Conservation (phyloP, 2,797 vertebrate genomes). For the Geotrypetes seraphini region DNA sequence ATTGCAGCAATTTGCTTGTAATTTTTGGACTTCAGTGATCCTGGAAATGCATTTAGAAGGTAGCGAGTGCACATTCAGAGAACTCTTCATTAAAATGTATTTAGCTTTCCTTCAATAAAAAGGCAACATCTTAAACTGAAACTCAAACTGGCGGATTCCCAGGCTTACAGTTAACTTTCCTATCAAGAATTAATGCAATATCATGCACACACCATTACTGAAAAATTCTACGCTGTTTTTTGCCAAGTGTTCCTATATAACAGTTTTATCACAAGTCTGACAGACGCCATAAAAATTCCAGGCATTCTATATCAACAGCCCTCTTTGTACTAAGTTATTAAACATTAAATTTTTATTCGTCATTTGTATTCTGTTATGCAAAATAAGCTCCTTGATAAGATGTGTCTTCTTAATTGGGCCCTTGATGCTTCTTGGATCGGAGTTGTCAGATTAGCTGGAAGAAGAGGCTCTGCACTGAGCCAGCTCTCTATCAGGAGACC, state of each 20-base stretch:
- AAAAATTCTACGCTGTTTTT: conserved; percentile 70
- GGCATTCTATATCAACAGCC: conserved; percentile 75
- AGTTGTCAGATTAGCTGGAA: conserved; percentile 78
- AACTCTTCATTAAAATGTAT: conserved; percentile 43
- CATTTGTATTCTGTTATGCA: conserved; percentile 85
- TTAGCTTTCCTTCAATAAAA: conserved; percentile 29
- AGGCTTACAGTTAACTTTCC: conserved; percentile 62
- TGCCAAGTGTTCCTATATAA: conserved; percentile 78
- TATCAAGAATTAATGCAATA: conserved; percentile 74
- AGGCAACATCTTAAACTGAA: conserved; percentile 36
- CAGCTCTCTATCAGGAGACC: conserved; percentile 67
- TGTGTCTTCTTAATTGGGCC: conserved; percentile 90
- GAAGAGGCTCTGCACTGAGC: conserved; percentile 60
- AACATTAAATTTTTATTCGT: conserved; percentile 82
- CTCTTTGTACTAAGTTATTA: conserved; percentile 83
- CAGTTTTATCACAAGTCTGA: conserved; percentile 80
- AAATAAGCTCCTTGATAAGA: conserved; percentile 89
- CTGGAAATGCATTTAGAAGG: conserved; percentile 21
- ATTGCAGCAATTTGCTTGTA: conserved; percentile 1
- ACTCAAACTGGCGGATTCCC: conserved; percentile 58
- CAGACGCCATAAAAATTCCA: conserved; percentile 76
- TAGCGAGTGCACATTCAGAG: conserved; percentile 14
- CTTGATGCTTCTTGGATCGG: conserved; percentile 80
- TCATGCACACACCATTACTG: conserved; percentile 70
- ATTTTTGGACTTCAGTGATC: conserved; percentile 22